Base-by-base conservation (phyloP, 2,888 invertebrate genomes). In the Drosophila testacea region DNA sequence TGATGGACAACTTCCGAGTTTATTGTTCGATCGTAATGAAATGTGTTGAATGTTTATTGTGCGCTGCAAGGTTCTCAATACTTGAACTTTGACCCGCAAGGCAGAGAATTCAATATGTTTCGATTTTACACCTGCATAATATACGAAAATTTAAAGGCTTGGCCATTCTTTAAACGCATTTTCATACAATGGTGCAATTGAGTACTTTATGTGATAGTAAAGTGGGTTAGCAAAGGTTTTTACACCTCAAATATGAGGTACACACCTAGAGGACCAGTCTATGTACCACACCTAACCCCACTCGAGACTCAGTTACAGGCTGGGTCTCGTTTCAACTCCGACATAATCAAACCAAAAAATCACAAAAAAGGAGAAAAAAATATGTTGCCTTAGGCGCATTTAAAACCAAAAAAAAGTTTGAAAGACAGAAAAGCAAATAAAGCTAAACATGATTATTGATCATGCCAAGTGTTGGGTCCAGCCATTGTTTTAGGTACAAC, bases 181-280 rank as follows among this genome's bases (percentile, higher is more conserved):
- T 68, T 51, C 44, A 41, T 38, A 65, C 71, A 75, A 74, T 74
- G 52, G 66, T 16, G 36, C 41, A 44, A 22, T 42, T 34, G 30
- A 41, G 57, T 57, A 63, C 68, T 62, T 51, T 41, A 47, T 22
- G 38, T 57, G 59, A 38, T 75, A 46, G 54, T 38, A 64, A 87
- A 85, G 67, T 83, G 79, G 82, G 82, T 82, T 88, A 83, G 68
- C 83, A 63, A 83, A 82, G 86, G 83, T 85, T 85, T 85, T 79
- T 79, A 82, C 83, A 88, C 88, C 86, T 82, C 61, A 46, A 63
- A 65, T 63, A 47, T 68, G 65, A 57, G 79, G 79, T 81, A 79
- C 88, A 88, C 88, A 84, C 82, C 82, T 82, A 64, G 66, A 41
- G 48, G 38, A 16, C 52, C 41, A 62, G 16, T 9, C 41, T 36